Percentiles rank a stretch among this genome's conserved stretches.
These are phyloP conservation scores for Halcyon badia DNA, from an alignment of 2,797 vertebrate genomes.

Conservation along the genomic window DNA sequence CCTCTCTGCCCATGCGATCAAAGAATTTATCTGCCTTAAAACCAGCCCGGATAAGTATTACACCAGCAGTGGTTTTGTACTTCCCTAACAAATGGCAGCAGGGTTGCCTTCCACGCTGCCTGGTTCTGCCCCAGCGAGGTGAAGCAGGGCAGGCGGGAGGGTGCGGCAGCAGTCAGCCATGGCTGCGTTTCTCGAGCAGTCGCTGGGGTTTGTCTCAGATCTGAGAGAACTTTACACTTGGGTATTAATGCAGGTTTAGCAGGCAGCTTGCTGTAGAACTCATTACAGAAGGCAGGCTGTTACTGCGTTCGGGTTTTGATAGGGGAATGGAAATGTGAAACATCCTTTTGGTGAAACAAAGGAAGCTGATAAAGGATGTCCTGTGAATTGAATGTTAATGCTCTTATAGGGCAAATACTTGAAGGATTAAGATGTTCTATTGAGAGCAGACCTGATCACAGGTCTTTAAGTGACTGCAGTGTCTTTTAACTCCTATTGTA, in stretches of 20 bases:
- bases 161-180: rapidly evolving
- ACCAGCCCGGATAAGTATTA: background rate
- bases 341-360: background rate
- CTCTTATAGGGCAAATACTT: background rate
- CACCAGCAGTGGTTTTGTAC: background rate
- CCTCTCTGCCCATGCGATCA: background rate
- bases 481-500: background rate
- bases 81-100: background rate
- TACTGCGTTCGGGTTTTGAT: background rate
- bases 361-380: background rate
- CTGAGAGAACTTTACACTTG: background rate
- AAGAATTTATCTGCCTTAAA: background rate
- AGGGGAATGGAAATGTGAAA: background rate
- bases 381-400: background rate
- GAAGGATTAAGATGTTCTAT: background rate
- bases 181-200: background rate
- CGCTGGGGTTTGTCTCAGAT: background rate
- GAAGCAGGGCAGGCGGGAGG: background rate
- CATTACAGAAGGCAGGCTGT: background rate
- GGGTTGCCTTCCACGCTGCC: background rate
- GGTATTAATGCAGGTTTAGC: background rate
- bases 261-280: background rate
- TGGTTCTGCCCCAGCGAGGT: background rate
- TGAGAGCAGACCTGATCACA: constrained; percentile 6
- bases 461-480: background rate